A percentile compares a stretch with the other conserved stretches of the same genome.
These are phyloP conservation scores for Pachyseris speciosa DNA, from an alignment of 64 coral and sea anemone species.

Conservation along the genomic window DNA sequence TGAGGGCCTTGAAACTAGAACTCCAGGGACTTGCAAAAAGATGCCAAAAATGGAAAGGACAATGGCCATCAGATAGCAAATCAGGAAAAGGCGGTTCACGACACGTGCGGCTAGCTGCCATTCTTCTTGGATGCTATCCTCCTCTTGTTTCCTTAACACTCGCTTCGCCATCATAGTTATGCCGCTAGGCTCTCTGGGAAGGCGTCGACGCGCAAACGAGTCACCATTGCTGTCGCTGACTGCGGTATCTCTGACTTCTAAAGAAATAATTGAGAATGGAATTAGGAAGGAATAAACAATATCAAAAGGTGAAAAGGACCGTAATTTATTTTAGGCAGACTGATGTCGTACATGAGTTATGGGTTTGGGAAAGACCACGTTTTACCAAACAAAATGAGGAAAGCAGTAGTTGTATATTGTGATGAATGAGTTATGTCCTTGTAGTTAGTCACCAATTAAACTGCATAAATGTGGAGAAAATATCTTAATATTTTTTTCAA, in stretches of 20 bases:
- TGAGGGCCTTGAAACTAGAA: slow-evolving; percentile 16
- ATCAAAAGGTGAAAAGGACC: too few relatives aligned
- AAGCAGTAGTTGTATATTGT: too few relatives aligned
- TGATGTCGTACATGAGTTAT: too few relatives aligned
- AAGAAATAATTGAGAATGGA: neutral
- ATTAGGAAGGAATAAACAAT: too few relatives aligned
- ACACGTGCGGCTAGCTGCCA: slow-evolving; percentile 91
- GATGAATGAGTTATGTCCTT: too few relatives aligned
- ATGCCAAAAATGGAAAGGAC: slow-evolving; percentile 66
- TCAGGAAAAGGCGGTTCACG: slow-evolving; percentile 81
- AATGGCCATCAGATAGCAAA: slow-evolving; percentile 63
- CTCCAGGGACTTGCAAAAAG: slow-evolving; percentile 60
- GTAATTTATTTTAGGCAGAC: too few relatives aligned
- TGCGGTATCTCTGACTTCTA: neutral
- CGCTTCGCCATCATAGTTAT: slow-evolving; percentile 81
- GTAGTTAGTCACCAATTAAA: too few relatives aligned
- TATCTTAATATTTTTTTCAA: too few relatives aligned
- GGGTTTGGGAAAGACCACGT: too few relatives aligned
- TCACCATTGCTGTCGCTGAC: neutral
- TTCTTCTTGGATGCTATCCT: slow-evolving; percentile 78
- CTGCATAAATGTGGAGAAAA: too few relatives aligned
- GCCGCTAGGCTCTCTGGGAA: slow-evolving; percentile 45
- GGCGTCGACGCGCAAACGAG: neutral
- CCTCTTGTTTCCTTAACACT: slow-evolving; percentile 70
- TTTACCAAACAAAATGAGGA: too few relatives aligned